Percentiles rank a stretch among this genome's conserved stretches.
Conservation (phyloP, 1,140 invertebrate genomes). For the Drosophila cardini region DNA sequence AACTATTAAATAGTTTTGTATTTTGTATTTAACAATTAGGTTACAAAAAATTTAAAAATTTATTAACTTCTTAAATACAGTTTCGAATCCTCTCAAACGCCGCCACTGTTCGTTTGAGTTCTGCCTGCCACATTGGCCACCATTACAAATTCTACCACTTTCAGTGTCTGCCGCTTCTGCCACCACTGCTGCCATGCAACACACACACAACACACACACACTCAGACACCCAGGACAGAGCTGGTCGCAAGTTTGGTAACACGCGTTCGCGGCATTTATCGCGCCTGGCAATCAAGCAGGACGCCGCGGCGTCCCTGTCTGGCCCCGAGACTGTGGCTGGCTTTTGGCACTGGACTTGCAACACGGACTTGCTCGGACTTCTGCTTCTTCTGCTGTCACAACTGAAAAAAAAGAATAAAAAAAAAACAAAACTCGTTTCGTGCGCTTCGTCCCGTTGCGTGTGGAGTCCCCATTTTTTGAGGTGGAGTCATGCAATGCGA, state of each 20-base stretch:
- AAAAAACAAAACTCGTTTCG: constrained; percentile 55
- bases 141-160: constrained; percentile 81
- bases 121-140: constrained; percentile 53
- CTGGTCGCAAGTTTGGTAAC: constrained; percentile 55
- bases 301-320: constrained; percentile 61
- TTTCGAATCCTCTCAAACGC: constrained; percentile 5
- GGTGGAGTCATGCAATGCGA: constrained; percentile 68
- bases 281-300: constrained; percentile 70
- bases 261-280: constrained; percentile 61
- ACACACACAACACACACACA: constrained; percentile 45
- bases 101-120: constrained; percentile 44
- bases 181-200: constrained; percentile 43
- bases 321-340: constrained; percentile 17
- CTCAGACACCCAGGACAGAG: constrained; percentile 24
- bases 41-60: too few species aligned
- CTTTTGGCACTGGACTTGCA: constrained; percentile 9
- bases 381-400: constrained; percentile 43
- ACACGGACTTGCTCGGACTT: constrained; percentile 2
- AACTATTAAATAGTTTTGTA: too few species aligned
- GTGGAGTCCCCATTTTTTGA: constrained; percentile 70
- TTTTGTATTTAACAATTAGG: too few species aligned
- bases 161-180: constrained; percentile 32
- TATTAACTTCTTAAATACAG: background rate
- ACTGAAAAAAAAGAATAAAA: too few species aligned
- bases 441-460: constrained; percentile 34